Evolutionary conservation across 1,140 invertebrate genomes (phyloP).

Genomic region (Hetaerina americana): DNA sequence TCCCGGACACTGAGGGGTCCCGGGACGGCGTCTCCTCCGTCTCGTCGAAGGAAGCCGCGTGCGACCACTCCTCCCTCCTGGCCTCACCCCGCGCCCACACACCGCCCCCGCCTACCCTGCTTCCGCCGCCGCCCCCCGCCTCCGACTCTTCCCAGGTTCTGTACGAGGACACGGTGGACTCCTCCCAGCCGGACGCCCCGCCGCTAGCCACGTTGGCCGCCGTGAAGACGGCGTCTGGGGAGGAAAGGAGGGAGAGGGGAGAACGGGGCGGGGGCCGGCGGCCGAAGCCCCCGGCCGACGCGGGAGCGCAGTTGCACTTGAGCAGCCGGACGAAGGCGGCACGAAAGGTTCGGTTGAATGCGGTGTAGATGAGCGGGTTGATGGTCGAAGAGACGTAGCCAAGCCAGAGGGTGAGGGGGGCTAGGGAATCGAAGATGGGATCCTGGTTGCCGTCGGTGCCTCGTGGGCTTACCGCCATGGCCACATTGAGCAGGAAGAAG

Average conservation of each 20-base stretch:
- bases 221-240: conserved; percentile 82
- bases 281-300: conserved; percentile 15
- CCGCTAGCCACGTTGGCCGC: conserved; percentile 82
- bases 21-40: no score
- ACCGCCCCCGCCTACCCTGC: conserved; percentile 11
- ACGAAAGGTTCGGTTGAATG: conserved; percentile 77
- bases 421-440: conserved; percentile 49
- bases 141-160: neutral
- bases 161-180: neutral
- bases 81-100: neutral
- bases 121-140: conserved; percentile 16
- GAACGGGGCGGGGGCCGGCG: conserved; percentile 51
- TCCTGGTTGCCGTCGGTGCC: conserved; percentile 41
- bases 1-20: no score
- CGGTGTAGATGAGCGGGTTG: conserved; percentile 75
- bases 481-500: conserved; percentile 75
- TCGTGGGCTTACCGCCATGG: conserved; percentile 56
- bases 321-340: conserved; percentile 67
- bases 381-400: conserved; percentile 81
- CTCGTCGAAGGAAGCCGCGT: conserved; percentile 18
- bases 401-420: conserved; percentile 62
- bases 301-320: conserved; percentile 46
- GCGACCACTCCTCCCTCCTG: conserved; percentile 12
- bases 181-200: neutral
- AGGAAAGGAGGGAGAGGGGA: conserved; percentile 61